Percentiles rank a stretch among this genome's conserved stretches.
Evolutionary conservation across 1,140 invertebrate genomes (phyloP).

Genomic region (Phymastichus coffea): DNA sequence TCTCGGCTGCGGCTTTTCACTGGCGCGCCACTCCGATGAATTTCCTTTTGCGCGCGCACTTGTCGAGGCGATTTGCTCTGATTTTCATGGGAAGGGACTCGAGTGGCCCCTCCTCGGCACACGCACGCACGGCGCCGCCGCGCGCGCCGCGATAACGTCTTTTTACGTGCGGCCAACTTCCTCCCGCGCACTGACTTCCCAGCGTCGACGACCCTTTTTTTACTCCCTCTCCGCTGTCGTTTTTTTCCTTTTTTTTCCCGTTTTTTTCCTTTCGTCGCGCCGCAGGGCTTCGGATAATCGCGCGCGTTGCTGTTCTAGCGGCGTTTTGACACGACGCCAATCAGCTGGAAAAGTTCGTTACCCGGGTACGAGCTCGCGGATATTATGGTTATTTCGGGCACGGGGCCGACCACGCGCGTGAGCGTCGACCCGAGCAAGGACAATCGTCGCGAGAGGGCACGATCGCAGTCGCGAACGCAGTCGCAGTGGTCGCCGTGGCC

Average conservation of each 20-base stretch:
- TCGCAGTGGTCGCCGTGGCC: too few species aligned
- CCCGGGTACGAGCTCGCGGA: too few species aligned
- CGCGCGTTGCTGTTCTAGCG: too few species aligned
- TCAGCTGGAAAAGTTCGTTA: too few species aligned
- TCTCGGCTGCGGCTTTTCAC: conserved; percentile 4
- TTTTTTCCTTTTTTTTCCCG: conserved; percentile 21
- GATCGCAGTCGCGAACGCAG: too few species aligned
- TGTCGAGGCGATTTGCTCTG: conserved; percentile 14
- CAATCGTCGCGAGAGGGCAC: too few species aligned
- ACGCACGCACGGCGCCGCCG: not conserved
- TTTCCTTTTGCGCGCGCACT: not conserved
- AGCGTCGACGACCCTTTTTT: not conserved
- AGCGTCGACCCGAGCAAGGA: too few species aligned
- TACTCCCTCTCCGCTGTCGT: not conserved
- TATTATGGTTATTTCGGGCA: too few species aligned
- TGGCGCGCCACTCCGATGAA: conserved; percentile 21
- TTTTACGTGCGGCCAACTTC: not conserved
- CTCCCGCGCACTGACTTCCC: conserved; percentile 9
- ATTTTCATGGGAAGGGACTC: conserved; percentile 26
- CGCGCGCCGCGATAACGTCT: conserved; percentile 21
- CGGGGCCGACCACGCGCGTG: too few species aligned
- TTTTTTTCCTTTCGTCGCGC: too few species aligned
- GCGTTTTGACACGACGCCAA: too few species aligned
- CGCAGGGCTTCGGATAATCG: too few species aligned
- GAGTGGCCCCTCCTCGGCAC: conserved; percentile 8